A percentile compares a stretch with the other conserved stretches of the same genome.
These are phyloP conservation scores for Bombyx mandarina DNA, from an alignment of 1,140 invertebrate species.

Conservation along the genomic window DNA sequence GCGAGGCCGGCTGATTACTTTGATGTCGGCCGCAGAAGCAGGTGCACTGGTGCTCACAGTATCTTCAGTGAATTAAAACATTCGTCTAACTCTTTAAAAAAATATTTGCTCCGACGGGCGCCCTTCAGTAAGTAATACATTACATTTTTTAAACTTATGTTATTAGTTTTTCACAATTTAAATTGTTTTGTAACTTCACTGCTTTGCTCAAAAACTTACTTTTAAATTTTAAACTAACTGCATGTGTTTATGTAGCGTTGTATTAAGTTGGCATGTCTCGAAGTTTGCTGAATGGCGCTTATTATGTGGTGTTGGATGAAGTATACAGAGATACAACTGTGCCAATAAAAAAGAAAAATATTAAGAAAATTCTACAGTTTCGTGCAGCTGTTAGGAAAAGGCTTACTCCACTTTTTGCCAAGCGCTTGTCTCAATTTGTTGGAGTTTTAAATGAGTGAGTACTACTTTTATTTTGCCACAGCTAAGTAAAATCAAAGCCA, in stretches of 20 bases:
- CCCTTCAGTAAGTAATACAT: background rate
- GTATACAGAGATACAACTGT: constrained; percentile 27
- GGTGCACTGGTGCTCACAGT: too few relatives aligned
- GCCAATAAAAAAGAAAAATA: constrained; percentile 28
- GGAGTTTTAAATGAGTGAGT: constrained; percentile 33
- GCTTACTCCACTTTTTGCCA: constrained; percentile 28
- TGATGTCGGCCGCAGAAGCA: background rate
- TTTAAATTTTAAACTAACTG: constrained; percentile 2
- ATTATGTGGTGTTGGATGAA: constrained; percentile 27
- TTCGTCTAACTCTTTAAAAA: too few relatives aligned
- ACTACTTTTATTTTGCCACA: background rate
- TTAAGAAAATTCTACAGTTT: constrained; percentile 24
- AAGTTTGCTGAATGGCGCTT: constrained; percentile 35
- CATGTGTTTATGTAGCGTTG: constrained; percentile 12
- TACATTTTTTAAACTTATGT: background rate
- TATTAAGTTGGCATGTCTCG: constrained; percentile 44
- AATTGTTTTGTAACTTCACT: background rate
- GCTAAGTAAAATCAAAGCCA: too few relatives aligned
- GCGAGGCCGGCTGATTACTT: constrained; percentile 2
- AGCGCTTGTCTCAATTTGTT: constrained; percentile 20
- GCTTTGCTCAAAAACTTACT: background rate
- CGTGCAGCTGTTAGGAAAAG: constrained; percentile 27
- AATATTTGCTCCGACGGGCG: too few relatives aligned
- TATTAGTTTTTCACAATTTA: background rate
- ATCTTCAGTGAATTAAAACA: too few relatives aligned